A percentile compares a stretch with the other conserved stretches of the same genome.
Conservation (phyloP, 2,113 vertebrate genomes). For the Ctenodactylus gundi region DNA sequence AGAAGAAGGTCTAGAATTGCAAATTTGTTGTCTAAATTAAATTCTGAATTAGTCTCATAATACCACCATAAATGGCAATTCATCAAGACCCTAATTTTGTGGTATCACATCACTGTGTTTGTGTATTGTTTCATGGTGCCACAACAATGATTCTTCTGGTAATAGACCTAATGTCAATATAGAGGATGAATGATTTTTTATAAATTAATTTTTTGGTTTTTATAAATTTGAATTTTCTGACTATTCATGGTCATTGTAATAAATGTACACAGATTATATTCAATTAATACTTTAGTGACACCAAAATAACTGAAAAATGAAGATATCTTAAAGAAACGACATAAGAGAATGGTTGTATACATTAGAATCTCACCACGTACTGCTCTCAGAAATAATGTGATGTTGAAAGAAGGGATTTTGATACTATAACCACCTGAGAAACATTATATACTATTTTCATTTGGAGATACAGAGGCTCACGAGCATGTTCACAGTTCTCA, state of each 20-base stretch:
- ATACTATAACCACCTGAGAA: not conserved
- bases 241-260: conserved; percentile 48
- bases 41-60: conserved; percentile 70
- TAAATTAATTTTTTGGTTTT: too few species aligned
- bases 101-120: not conserved
- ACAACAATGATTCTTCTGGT: conserved; percentile 32
- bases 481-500: not conserved
- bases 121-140: conserved; percentile 46
- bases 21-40: conserved; percentile 73
- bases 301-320: conserved; percentile 55
- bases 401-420: not conserved
- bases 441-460: not conserved
- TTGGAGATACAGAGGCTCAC: not conserved
- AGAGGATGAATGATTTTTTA: conserved; percentile 57
- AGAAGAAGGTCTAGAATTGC: conserved; percentile 11
- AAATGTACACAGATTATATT: conserved; percentile 67
- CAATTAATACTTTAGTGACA: conserved; percentile 78
- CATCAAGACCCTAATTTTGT: conserved; percentile 49
- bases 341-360: not conserved
- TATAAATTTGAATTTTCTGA: conserved; percentile 57
- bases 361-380: not conserved
- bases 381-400: not conserved
- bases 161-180: conserved; percentile 1
- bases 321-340: conserved; percentile 33
- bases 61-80: conserved; percentile 57